These are phyloP conservation scores for Turritopsis dohrnii DNA, from an alignment of 30 jellyfish, hydroid and myxozoan species.

Conservation along the genomic window DNA sequence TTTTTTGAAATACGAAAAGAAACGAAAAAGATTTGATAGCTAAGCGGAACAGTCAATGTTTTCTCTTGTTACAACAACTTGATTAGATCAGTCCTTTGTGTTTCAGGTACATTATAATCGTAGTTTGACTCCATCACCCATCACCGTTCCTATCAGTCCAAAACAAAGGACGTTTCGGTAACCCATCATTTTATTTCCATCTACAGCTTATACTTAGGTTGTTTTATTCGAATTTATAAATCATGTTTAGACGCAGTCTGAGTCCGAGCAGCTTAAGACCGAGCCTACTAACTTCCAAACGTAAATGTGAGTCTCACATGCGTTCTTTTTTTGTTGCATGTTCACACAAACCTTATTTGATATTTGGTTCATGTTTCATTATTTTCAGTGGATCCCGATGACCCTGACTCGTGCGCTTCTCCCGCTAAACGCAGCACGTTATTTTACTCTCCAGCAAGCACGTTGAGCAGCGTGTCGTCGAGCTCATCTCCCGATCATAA, in stretches of 20 bases:
- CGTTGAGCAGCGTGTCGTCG: constrained; percentile 70
- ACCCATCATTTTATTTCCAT: background rate
- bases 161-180: constrained; percentile 67
- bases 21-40: too few relatives aligned
- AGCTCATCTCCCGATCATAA: constrained; percentile 80
- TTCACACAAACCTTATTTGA: too few relatives aligned
- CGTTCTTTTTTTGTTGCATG: too few relatives aligned
- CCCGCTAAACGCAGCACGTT: constrained; percentile 52
- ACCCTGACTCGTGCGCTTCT: constrained; percentile 39
- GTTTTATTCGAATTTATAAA: background rate
- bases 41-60: too few relatives aligned
- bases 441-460: constrained; percentile 52
- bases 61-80: too few relatives aligned
- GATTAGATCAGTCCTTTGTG: too few relatives aligned
- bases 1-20: too few relatives aligned
- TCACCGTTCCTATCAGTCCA: constrained; percentile 78
- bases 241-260: constrained; percentile 75
- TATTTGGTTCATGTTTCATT: background rate
- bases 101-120: constrained; percentile 50
- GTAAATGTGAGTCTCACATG: constrained; percentile 70
- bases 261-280: constrained; percentile 92
- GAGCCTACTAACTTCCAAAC: constrained; percentile 81
- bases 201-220: background rate
- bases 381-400: constrained; percentile 87
- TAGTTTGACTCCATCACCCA: constrained; percentile 89